Percentiles rank a stretch among this genome's conserved stretches.
Conservation (phyloP, 64 coral and sea anemone genomes). For the Pachyseris speciosa region DNA sequence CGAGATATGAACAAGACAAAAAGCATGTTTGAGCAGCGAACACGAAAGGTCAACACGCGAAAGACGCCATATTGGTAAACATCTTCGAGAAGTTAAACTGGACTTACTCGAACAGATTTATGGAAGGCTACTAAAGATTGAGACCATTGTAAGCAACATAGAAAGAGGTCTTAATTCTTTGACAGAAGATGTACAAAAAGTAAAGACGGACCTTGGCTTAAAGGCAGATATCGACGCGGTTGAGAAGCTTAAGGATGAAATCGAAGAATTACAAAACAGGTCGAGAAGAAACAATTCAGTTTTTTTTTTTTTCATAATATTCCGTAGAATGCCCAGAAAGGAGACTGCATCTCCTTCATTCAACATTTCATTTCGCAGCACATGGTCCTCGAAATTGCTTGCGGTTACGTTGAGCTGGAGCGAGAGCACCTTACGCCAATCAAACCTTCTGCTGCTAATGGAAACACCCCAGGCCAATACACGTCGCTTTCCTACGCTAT, state of each 20-base stretch:
- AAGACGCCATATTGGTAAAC: no score
- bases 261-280: background rate
- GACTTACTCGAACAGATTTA: no score
- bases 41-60: no score
- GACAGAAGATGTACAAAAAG: background rate
- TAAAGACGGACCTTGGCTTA: background rate
- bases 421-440: background rate
- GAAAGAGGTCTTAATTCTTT: background rate
- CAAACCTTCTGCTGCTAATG: no score
- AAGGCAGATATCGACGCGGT: background rate
- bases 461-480: no score
- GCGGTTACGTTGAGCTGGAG: background rate
- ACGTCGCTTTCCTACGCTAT: background rate
- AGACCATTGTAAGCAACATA: background rate
- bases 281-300: background rate
- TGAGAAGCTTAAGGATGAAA: background rate
- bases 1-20: no score
- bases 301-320: background rate
- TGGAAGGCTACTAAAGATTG: no score
- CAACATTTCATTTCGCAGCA: background rate
- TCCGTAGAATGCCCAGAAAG: background rate
- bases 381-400: background rate
- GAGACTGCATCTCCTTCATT: background rate
- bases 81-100: no score
- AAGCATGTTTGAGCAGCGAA: no score